Conservation (phyloP, 2,113 vertebrate genomes). For the Gavia stellata region DNA sequence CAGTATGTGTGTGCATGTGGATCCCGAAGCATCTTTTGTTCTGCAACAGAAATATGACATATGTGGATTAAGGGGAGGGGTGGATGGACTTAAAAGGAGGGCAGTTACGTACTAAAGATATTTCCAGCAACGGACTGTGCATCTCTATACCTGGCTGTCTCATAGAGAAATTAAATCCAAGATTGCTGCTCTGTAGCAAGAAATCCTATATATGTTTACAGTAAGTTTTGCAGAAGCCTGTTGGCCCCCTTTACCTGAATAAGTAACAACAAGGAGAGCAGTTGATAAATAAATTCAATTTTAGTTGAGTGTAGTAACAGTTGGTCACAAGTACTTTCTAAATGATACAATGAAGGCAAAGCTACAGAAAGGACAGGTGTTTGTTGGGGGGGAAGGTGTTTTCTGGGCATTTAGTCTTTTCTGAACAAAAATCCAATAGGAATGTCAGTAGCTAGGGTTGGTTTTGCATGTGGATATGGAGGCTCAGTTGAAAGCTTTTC, state of each 20-base stretch:
- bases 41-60: background rate
- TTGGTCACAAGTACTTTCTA: background rate
- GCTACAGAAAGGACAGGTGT: background rate
- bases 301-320: background rate
- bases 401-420: background rate
- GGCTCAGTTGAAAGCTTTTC: background rate
- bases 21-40: background rate
- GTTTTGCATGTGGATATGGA: background rate
- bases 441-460: background rate
- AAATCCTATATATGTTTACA: background rate
- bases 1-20: background rate
- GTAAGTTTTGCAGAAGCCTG: background rate
- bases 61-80: background rate
- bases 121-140: background rate
- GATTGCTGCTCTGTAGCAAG: background rate
- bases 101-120: background rate
- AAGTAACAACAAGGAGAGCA: background rate
- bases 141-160: background rate
- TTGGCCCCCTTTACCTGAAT: background rate
- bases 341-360: background rate
- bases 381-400: background rate
- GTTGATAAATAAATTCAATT: background rate
- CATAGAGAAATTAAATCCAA: background rate
- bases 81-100: background rate
- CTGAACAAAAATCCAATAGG: background rate